Evolutionary conservation across 2,888 invertebrate species (phyloP).

Genomic region (Chrysolina americana): DNA sequence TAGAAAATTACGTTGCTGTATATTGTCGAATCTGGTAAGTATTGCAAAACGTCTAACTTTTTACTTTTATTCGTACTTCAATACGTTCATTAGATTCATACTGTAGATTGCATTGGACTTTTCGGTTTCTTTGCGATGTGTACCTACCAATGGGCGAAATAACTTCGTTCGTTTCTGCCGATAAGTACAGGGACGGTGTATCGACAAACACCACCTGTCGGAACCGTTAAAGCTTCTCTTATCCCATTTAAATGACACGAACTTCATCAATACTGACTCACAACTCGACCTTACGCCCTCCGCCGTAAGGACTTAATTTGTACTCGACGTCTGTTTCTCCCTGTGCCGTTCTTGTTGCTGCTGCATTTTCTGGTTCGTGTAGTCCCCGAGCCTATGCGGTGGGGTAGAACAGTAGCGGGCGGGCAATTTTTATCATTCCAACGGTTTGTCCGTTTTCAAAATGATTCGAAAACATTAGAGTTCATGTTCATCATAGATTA

Average conservation of each 20-base stretch:
- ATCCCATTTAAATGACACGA: conserved; percentile 22
- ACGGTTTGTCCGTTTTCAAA: neutral
- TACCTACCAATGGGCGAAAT: too few relatives aligned
- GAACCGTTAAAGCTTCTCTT: conserved; percentile 35
- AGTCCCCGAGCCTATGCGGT: conserved; percentile 21
- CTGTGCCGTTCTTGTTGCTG: conserved; percentile 9
- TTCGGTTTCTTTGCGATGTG: too few relatives aligned
- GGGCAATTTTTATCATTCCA: neutral
- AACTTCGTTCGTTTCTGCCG: conserved; percentile 19
- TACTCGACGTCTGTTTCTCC: conserved; percentile 15
- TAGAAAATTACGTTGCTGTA: too few relatives aligned
- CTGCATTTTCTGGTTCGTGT: conserved; percentile 2
- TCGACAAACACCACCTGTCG: conserved; percentile 42
- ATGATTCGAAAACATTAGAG: neutral
- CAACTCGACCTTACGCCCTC: conserved; percentile 10
- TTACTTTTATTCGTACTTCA: too few relatives aligned
- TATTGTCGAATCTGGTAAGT: too few relatives aligned
- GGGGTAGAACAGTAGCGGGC: conserved; percentile 27
- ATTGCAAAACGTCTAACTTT: too few relatives aligned
- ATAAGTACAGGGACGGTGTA: conserved; percentile 19
- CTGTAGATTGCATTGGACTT: too few relatives aligned
- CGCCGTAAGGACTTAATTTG: conserved; percentile 10
- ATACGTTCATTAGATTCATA: too few relatives aligned
- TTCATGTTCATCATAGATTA: too few relatives aligned
- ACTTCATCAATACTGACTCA: neutral